These are phyloP conservation scores for Coelopa pilipes DNA, from an alignment of 2,888 invertebrate genomes.

Conservation along the genomic window DNA sequence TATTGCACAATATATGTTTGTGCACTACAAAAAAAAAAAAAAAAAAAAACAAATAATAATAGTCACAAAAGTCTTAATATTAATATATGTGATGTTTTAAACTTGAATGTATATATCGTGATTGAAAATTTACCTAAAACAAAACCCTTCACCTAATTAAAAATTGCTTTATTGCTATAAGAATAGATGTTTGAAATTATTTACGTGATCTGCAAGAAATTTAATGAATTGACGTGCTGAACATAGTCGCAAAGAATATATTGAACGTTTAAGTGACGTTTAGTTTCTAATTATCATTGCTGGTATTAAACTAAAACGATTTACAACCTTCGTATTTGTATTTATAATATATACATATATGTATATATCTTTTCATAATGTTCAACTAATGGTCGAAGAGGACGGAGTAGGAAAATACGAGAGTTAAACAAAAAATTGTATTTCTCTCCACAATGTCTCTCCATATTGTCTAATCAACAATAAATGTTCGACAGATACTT, in stretches of 20 bases:
- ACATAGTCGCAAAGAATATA: neutral
- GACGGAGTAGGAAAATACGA: conserved; percentile 20
- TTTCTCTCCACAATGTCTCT: too few relatives aligned
- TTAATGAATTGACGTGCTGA: too few relatives aligned
- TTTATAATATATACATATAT: conserved; percentile 1
- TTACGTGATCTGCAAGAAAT: neutral
- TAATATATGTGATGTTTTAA: neutral
- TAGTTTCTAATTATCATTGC: conserved; percentile 23
- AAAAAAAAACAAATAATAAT: too few relatives aligned
- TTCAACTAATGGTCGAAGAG: neutral
- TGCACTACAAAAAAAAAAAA: conserved; percentile 19
- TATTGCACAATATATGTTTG: conserved; percentile 31
- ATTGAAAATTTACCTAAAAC: too few relatives aligned
- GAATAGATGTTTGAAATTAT: neutral
- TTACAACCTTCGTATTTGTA: conserved; percentile 27
- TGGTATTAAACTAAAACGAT: conserved; percentile 30
- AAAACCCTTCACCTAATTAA: too few relatives aligned
- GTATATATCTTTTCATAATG: neutral
- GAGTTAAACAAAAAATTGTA: too few relatives aligned
- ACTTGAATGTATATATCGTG: too few relatives aligned
- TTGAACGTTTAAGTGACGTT: neutral
- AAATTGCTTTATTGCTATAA: too few relatives aligned
- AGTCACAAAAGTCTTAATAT: neutral
- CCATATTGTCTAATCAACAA: too few relatives aligned
- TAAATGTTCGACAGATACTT: too few relatives aligned